Conservation (phyloP, 2,113 vertebrate genomes). For the Xenopus borealis region DNA sequence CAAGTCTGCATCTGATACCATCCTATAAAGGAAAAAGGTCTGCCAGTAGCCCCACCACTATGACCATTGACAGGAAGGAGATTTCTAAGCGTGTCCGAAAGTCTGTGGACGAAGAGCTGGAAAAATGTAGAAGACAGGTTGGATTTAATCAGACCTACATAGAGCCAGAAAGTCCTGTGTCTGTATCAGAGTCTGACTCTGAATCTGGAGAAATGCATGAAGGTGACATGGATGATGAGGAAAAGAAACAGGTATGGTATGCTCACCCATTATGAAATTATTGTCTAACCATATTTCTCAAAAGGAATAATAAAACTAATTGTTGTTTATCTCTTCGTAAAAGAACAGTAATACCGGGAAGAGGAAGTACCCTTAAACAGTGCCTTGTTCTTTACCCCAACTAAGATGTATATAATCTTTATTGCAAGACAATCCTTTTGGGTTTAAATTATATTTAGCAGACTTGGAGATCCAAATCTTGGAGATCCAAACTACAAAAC, state of each 20-base stretch:
- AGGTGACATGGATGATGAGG: conserved; percentile 53
- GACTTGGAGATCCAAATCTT: too few species aligned
- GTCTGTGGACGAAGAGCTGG: conserved; percentile 72
- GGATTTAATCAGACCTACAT: conserved; percentile 56
- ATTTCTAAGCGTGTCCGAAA: conserved; percentile 50
- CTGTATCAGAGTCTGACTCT: conserved; percentile 54
- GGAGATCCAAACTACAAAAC: too few species aligned
- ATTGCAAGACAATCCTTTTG: too few species aligned
- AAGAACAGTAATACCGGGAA: too few species aligned
- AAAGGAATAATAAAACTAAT: too few species aligned
- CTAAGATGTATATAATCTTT: too few species aligned
- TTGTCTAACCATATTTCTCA: too few species aligned
- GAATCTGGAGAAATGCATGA: conserved; percentile 43
- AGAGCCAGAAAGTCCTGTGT: conserved; percentile 50
- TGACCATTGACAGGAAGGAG: conserved; percentile 51
- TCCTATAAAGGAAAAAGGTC: conserved; percentile 37
- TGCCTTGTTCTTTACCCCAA: too few species aligned
- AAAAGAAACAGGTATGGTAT: conserved; percentile 79
- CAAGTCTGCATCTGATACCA: conserved; percentile 22
- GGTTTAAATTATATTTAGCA: too few species aligned
- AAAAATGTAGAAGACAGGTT: conserved; percentile 60
- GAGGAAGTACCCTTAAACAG: too few species aligned
- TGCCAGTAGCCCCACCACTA: conserved; percentile 48
- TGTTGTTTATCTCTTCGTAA: too few species aligned
- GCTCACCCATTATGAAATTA: too few species aligned